A percentile compares a stretch with the other conserved stretches of the same genome.
phyloP scores from a whole-genome alignment of 92 coral and sea anemone genomes.

The Ricordea florida region DNA sequence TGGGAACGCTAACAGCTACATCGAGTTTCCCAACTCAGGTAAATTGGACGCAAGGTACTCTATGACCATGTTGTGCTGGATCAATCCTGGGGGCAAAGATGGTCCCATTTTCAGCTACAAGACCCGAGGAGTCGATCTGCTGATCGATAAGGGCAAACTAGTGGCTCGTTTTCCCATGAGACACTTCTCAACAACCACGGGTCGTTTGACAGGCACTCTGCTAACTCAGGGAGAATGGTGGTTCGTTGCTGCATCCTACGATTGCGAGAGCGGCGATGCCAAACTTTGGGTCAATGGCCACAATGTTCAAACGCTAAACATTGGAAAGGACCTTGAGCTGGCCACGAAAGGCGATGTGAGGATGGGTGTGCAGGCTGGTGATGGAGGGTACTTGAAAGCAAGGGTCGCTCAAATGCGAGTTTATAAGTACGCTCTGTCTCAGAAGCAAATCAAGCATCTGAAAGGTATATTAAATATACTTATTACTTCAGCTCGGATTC shows the following conservation, averaged over 20 bases:
- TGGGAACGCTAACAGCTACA: conserved; percentile 5
- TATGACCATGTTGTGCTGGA: conserved; percentile 31
- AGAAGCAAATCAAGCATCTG: too few species aligned
- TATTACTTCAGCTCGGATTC: too few species aligned
- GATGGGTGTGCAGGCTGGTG: neutral
- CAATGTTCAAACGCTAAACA: neutral
- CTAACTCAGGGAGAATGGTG: neutral
- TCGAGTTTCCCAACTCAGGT: neutral
- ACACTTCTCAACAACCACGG: too few species aligned
- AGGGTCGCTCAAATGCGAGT: neutral
- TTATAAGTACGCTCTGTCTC: neutral
- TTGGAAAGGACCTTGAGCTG: neutral
- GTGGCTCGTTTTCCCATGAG: neutral
- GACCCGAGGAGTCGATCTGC: neutral
- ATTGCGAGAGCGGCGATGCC: neutral
- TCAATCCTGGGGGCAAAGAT: neutral
- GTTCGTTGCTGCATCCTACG: neutral
- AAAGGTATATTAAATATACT: too few species aligned
- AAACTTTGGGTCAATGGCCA: neutral
- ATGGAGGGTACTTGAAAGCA: neutral
- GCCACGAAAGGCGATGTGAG: neutral
- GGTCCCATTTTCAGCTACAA: conserved; percentile 23
- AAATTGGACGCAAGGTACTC: neutral
- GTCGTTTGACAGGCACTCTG: neutral
- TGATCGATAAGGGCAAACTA: neutral